A percentile compares a stretch with the other conserved stretches of the same genome.
Conservation (phyloP, 1,140 invertebrate species). For the Drosophila yakuba region DNA sequence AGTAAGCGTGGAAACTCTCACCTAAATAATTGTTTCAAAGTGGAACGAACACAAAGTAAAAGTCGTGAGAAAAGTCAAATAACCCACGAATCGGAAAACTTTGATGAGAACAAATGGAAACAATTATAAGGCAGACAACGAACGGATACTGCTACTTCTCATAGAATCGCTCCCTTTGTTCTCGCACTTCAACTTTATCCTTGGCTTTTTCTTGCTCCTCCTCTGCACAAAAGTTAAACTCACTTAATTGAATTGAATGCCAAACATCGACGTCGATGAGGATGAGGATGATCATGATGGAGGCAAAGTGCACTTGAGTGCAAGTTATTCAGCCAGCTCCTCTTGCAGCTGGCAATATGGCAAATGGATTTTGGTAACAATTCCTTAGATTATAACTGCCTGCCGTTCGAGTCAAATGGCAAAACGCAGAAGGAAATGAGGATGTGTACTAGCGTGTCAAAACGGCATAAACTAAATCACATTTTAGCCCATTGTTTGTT, state of each 20-base stretch:
- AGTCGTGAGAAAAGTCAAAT: slow-evolving; percentile 54
- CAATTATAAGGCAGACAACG: slow-evolving; percentile 58
- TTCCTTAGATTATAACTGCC: slow-evolving; percentile 57
- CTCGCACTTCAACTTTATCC: slow-evolving; percentile 43
- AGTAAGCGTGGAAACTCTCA: slow-evolving; percentile 22
- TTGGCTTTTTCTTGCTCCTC: slow-evolving; percentile 16
- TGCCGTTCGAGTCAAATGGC: slow-evolving; percentile 1
- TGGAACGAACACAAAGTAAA: background rate
- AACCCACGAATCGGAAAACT: slow-evolving; percentile 45
- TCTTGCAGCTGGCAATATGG: slow-evolving; percentile 39
- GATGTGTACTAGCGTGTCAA: slow-evolving; percentile 69
- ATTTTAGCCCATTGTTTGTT: slow-evolving; percentile 62
- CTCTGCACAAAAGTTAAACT: slow-evolving; percentile 41
- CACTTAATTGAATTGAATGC: slow-evolving; percentile 79
- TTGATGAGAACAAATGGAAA: slow-evolving; percentile 67
- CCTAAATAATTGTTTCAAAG: slow-evolving; percentile 10
- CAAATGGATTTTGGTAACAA: slow-evolving; percentile 56
- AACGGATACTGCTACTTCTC: slow-evolving; percentile 11
- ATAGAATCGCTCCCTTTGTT: slow-evolving; percentile 29
- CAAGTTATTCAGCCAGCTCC: slow-evolving; percentile 23
- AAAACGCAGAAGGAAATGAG: slow-evolving; percentile 1
- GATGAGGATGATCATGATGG: slow-evolving; percentile 7
- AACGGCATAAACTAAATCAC: slow-evolving; percentile 77
- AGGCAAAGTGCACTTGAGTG: slow-evolving; percentile 62
- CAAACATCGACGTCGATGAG: slow-evolving; percentile 42